phyloP scores from a whole-genome alignment of 1,140 invertebrate species.

The Idris sp. region DNA sequence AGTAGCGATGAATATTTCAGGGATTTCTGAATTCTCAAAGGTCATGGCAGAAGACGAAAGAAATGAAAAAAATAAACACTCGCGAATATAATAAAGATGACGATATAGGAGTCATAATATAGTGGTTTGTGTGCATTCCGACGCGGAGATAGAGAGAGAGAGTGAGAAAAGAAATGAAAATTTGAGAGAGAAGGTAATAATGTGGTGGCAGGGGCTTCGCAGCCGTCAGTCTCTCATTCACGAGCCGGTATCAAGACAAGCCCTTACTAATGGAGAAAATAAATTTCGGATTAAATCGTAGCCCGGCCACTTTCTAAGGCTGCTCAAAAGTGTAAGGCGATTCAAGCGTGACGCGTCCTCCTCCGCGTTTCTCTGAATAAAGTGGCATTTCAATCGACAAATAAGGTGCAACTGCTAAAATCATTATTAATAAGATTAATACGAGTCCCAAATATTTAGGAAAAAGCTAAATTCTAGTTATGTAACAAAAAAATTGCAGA shows the following conservation, averaged over 20 bases:
- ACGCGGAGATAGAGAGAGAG: conserved; percentile 50
- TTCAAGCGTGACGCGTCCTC: conserved; percentile 56
- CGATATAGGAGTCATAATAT: conserved; percentile 78
- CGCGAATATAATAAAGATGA: conserved; percentile 77
- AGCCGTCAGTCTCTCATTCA: conserved; percentile 77
- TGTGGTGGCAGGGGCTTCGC: conserved; percentile 59
- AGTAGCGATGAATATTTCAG: not conserved
- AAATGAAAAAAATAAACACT: conserved; percentile 15
- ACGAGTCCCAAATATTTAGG: too few relatives aligned
- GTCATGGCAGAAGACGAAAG: not conserved
- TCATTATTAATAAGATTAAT: conserved; percentile 29
- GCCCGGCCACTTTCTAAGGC: conserved; percentile 76
- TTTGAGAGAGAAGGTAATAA: conserved; percentile 21
- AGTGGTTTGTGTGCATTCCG: conserved; percentile 73
- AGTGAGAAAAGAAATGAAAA: conserved; percentile 42
- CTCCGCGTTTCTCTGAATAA: conserved; percentile 42
- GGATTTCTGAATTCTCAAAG: not conserved
- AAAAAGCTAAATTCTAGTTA: too few relatives aligned
- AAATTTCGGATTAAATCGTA: conserved; percentile 80
- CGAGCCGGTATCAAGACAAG: conserved; percentile 74
- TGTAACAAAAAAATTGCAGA: too few relatives aligned
- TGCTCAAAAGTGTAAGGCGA: conserved; percentile 62
- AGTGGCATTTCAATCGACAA: conserved; percentile 45
- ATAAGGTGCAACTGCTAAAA: conserved; percentile 36
- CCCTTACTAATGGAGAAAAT: conserved; percentile 79